Conservation (phyloP, 2,113 vertebrate genomes). For the Saguinus midas region DNA sequence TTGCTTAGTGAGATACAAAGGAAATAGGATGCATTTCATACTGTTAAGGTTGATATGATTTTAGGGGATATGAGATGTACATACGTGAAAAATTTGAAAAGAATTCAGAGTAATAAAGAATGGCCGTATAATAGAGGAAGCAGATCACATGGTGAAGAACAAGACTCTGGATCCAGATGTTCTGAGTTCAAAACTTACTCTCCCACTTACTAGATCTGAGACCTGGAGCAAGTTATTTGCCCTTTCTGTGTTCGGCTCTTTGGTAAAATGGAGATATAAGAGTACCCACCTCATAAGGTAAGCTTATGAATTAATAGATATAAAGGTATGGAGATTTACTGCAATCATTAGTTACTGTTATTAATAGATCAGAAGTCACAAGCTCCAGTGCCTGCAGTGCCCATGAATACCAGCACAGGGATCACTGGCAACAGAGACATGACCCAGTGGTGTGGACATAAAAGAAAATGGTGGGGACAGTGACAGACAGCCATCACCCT, state of each 20-base stretch:
- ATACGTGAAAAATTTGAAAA: not conserved
- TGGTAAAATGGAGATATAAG: not conserved
- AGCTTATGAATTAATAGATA: not conserved
- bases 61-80: not conserved
- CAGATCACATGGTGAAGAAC: not conserved
- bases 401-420: too few relatives aligned
- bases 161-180: not conserved
- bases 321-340: not conserved
- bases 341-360: not conserved
- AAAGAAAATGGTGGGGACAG: not conserved
- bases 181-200: not conserved
- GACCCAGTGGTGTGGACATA: not conserved
- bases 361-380: not conserved
- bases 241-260: not conserved
- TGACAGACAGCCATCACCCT: fast-evolving
- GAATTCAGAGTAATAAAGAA: not conserved
- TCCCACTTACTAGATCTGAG: not conserved
- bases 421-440: not conserved
- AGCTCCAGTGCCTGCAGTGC: not conserved
- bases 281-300: too few relatives aligned
- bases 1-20: not conserved
- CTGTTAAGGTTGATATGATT: not conserved
- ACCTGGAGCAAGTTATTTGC: not conserved
- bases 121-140: not conserved
- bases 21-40: not conserved